A percentile compares a stretch with the other conserved stretches of the same genome.
These are phyloP conservation scores for Yponomeuta evonymella DNA, from an alignment of 2,888 invertebrate genomes.

Conservation along the genomic window DNA sequence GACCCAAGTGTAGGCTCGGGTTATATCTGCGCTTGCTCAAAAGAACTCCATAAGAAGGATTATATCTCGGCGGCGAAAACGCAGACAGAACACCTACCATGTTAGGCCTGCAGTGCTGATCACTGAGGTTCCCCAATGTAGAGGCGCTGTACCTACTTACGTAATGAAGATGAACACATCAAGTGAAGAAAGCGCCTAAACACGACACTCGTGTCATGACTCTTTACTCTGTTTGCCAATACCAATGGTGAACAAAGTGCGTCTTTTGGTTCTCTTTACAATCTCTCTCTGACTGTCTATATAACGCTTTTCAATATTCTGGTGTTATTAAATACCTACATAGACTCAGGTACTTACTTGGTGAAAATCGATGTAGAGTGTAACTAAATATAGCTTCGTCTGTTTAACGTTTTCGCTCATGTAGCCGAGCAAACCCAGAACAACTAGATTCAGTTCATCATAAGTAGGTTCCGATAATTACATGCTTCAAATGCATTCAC, in stretches of 20 bases:
- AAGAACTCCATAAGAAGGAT: too few relatives aligned
- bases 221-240: not conserved
- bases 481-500: not conserved
- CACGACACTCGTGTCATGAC: conserved; percentile 1
- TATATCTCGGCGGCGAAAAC: too few relatives aligned
- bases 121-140: not conserved
- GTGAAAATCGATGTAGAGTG: too few relatives aligned
- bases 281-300: not conserved
- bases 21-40: too few relatives aligned
- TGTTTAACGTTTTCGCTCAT: too few relatives aligned
- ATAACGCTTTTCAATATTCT: not conserved
- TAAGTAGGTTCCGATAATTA: conserved; percentile 1
- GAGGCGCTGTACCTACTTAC: not conserved
- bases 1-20: too few relatives aligned
- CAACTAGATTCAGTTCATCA: not conserved
- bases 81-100: too few relatives aligned
- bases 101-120: not conserved
- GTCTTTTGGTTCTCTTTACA: not conserved
- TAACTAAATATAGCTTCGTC: too few relatives aligned
- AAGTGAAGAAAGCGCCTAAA: not conserved
- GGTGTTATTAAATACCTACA: not conserved
- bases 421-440: not conserved
- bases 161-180: not conserved
- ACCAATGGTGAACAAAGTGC: not conserved
- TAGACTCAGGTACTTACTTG: too few relatives aligned